These are phyloP conservation scores for Morphnarchus princeps DNA, from an alignment of 2,113 vertebrate genomes.

Conservation along the genomic window DNA sequence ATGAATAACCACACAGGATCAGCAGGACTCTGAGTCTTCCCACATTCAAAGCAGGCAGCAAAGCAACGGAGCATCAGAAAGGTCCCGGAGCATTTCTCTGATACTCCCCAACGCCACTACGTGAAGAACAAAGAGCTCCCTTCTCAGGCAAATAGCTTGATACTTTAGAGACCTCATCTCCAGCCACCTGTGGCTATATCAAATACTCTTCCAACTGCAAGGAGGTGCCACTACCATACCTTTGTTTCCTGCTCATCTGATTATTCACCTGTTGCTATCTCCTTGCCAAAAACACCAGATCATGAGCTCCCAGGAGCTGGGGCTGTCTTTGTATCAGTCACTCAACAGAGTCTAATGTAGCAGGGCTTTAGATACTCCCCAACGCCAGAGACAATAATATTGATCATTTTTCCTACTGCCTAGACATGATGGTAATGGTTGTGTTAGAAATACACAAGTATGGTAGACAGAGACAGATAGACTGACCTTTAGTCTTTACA, in stretches of 20 bases:
- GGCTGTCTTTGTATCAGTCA: neutral
- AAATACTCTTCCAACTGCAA: neutral
- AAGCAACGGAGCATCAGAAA: neutral
- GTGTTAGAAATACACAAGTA: neutral
- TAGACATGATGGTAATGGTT: neutral
- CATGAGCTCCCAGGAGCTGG: neutral
- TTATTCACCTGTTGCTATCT: neutral
- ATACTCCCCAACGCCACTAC: rapidly evolving
- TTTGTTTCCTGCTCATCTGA: neutral
- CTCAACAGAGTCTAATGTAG: neutral
- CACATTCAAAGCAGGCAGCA: neutral
- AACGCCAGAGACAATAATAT: neutral
- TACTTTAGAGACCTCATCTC: neutral
- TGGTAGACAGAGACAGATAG: neutral
- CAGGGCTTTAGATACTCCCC: neutral
- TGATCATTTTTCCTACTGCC: neutral
- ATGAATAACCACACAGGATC: neutral
- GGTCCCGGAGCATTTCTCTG: neutral
- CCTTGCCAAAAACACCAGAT: neutral
- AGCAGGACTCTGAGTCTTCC: neutral
- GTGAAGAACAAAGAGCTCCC: neutral
- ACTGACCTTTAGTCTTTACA: neutral
- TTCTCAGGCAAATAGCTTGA: neutral
- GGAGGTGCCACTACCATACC: neutral
- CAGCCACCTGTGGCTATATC: neutral